These are phyloP conservation scores for Callaeas wilsoni DNA, from an alignment of 2,113 vertebrate species.

Conservation along the genomic window DNA sequence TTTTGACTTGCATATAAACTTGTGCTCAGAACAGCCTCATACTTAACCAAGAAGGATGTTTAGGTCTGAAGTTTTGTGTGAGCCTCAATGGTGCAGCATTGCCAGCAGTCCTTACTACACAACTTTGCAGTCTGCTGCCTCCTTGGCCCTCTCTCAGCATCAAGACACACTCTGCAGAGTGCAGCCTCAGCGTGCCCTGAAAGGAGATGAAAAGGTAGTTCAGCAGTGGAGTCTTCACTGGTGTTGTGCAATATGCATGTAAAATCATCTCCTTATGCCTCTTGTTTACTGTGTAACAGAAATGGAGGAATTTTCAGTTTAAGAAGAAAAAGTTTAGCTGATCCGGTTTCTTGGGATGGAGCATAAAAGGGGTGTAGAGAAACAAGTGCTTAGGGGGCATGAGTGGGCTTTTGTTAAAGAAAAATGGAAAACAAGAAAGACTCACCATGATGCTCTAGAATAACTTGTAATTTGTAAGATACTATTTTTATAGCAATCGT, in stretches of 20 bases:
- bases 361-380: not conserved
- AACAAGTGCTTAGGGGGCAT: not conserved
- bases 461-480: not conserved
- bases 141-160: not conserved
- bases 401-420: not conserved
- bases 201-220: not conserved
- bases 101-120: not conserved
- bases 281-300: not conserved
- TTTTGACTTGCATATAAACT: not conserved
- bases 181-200: not conserved
- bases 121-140: not conserved
- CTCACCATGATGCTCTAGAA: not conserved
- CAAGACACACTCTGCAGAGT: not conserved
- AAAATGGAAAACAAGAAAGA: not conserved
- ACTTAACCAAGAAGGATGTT: not conserved
- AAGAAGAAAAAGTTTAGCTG: not conserved
- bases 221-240: not conserved
- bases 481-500: not conserved
- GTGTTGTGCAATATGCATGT: not conserved
- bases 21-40: not conserved
- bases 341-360: not conserved
- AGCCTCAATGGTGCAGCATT: not conserved
- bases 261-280: not conserved
- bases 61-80: not conserved
- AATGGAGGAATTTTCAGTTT: not conserved